phyloP scores from a whole-genome alignment of 2,113 vertebrate species.

The Lepus timidus region DNA sequence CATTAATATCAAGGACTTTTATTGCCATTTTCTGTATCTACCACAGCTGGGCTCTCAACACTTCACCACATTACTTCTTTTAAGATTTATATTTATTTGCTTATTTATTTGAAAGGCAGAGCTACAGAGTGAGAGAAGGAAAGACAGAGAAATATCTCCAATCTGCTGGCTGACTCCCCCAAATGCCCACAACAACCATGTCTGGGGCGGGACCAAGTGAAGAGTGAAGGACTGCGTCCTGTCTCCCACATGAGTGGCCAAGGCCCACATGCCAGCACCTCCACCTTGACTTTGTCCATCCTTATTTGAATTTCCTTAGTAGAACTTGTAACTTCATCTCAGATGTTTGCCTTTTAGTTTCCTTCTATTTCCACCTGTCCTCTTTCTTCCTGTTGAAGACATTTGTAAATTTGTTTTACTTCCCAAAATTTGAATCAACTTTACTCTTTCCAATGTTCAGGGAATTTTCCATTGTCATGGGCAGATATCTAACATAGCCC shows the following conservation, averaged over 20 bases:
- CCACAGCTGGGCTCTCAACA: neutral
- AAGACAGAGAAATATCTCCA: too few species aligned
- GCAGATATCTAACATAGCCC: neutral
- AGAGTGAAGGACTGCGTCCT: too few species aligned
- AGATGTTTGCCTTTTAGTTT: neutral
- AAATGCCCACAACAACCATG: too few species aligned
- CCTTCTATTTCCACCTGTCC: neutral
- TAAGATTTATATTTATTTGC: too few species aligned
- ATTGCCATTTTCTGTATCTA: neutral
- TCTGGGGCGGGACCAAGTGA: too few species aligned
- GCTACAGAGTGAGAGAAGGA: too few species aligned
- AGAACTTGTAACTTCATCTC: conserved; percentile 8
- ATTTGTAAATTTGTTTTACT: neutral
- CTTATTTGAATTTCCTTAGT: neutral
- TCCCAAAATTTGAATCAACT: neutral
- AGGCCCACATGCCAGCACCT: too few species aligned
- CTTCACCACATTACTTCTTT: neutral
- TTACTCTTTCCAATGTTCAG: neutral
- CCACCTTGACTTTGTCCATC: neutral
- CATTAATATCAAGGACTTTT: neutral
- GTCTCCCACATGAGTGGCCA: too few species aligned
- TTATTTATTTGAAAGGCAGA: too few species aligned
- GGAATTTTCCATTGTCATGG: neutral
- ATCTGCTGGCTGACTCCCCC: too few species aligned
- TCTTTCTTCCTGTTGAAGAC: neutral